phyloP scores from a whole-genome alignment of 2,888 invertebrate genomes.

The Ochropacha duplaris region DNA sequence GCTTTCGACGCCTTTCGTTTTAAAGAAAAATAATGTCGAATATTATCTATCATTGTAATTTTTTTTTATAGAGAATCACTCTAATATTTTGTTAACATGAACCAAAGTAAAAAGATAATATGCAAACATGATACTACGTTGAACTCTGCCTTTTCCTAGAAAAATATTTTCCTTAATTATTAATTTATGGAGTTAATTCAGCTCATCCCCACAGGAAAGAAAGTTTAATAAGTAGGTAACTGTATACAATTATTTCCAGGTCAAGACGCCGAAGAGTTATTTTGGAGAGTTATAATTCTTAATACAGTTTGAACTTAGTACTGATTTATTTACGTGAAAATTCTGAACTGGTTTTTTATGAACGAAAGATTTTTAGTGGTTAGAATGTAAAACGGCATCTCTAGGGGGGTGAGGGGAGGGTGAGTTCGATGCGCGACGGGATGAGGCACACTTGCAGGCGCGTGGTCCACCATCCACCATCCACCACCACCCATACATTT shows the following conservation, averaged over 20 bases:
- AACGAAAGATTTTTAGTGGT: neutral
- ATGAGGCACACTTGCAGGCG: slow-evolving; percentile 4
- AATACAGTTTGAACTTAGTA: neutral
- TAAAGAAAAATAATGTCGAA: neutral
- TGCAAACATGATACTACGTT: neutral
- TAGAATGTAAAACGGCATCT: neutral
- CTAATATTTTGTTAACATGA: neutral
- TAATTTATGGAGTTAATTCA: neutral
- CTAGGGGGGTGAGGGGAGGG: neutral
- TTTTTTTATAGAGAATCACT: too few relatives aligned
- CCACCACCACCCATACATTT: slow-evolving; percentile 61
- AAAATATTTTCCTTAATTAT: neutral
- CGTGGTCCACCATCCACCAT: slow-evolving; percentile 37
- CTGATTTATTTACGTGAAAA: neutral
- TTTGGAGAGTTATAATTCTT: neutral
- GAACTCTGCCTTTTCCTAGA: neutral
- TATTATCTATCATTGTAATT: neutral
- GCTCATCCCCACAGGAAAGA: slow-evolving; percentile 1
- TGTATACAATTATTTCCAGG: slow-evolving; percentile 3
- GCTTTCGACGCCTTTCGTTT: slow-evolving; percentile 14
- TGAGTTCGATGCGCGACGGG: neutral
- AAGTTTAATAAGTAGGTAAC: slow-evolving; percentile 2
- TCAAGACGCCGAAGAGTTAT: slow-evolving; percentile 2
- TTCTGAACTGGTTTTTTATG: neutral
- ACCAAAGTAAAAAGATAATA: neutral